Evolutionary conservation across 2,888 invertebrate species (phyloP).

Genomic region (Lucinisca nassula): DNA sequence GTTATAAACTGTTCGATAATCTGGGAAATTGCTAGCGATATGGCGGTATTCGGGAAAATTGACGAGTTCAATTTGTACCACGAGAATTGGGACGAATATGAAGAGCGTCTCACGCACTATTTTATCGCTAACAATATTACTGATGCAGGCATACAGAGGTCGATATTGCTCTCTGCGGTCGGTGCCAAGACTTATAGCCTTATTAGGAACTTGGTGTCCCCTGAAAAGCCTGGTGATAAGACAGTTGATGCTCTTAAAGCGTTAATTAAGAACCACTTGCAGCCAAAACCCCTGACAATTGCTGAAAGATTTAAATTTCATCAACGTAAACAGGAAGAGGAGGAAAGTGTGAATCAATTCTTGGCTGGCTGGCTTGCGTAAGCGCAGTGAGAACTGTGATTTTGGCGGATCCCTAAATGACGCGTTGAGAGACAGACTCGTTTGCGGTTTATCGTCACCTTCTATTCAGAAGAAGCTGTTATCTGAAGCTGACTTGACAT

Average conservation of each 20-base stretch:
- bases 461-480: slow-evolving; percentile 47
- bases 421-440: slow-evolving; percentile 46
- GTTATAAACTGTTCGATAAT: background rate
- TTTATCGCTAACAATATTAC: slow-evolving; percentile 20
- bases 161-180: slow-evolving; percentile 33
- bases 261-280: slow-evolving; percentile 21
- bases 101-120: slow-evolving; percentile 53
- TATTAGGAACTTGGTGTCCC: slow-evolving; percentile 26
- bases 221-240: slow-evolving; percentile 43
- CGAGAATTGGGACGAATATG: slow-evolving; percentile 31
- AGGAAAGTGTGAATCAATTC: slow-evolving; percentile 31
- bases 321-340: slow-evolving; percentile 36
- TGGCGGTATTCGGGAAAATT: slow-evolving; percentile 18
- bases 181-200: slow-evolving; percentile 39
- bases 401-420: slow-evolving; percentile 44
- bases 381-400: slow-evolving; percentile 38
- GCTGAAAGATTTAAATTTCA: slow-evolving; percentile 51
- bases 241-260: slow-evolving; percentile 24
- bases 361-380: slow-evolving; percentile 37
- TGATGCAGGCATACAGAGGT: slow-evolving; percentile 30
- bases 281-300: slow-evolving; percentile 38
- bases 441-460: slow-evolving; percentile 35
- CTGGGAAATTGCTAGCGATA: background rate
- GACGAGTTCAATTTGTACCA: background rate
- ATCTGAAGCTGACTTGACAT: slow-evolving; percentile 26